Percentiles rank a stretch among this genome's conserved stretches.
These are phyloP conservation scores for Notarius lentiginosus DNA, from an alignment of 2,113 vertebrate genomes.

Conservation along the genomic window DNA sequence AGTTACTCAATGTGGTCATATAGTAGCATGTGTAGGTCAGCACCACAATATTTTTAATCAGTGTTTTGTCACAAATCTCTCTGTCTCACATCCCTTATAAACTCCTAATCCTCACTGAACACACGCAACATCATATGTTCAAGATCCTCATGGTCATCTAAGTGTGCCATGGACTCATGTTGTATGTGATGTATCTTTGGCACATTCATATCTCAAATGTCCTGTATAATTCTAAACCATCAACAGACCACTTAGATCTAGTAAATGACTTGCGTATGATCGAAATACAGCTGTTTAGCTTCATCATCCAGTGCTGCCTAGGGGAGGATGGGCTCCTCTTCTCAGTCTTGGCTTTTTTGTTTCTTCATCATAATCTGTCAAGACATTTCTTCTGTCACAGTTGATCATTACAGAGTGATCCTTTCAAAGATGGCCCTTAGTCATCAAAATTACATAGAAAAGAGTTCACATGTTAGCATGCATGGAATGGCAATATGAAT, in stretches of 20 bases:
- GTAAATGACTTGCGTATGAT: not conserved
- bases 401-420: not conserved
- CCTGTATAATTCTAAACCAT: not conserved
- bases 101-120: not conserved
- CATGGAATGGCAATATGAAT: conserved; percentile 1
- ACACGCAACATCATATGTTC: not conserved
- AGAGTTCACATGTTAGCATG: not conserved
- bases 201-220: not conserved
- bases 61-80: not conserved
- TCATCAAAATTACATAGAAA: not conserved
- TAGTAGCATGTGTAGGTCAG: not conserved
- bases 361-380: not conserved
- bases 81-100: not conserved
- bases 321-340: no score
- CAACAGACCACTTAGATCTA: not conserved
- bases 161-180: not conserved
- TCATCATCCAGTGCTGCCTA: not conserved
- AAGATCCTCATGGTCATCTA: not conserved
- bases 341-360: not conserved
- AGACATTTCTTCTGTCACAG: not conserved
- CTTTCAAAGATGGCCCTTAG: not conserved
- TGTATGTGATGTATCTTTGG: not conserved
- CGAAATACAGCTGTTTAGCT: not conserved
- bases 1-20: not conserved
- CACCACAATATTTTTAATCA: not conserved